Evolutionary conservation across 64 coral and sea anemone species (phyloP).

Genomic region (Exaiptasia diaphana): DNA sequence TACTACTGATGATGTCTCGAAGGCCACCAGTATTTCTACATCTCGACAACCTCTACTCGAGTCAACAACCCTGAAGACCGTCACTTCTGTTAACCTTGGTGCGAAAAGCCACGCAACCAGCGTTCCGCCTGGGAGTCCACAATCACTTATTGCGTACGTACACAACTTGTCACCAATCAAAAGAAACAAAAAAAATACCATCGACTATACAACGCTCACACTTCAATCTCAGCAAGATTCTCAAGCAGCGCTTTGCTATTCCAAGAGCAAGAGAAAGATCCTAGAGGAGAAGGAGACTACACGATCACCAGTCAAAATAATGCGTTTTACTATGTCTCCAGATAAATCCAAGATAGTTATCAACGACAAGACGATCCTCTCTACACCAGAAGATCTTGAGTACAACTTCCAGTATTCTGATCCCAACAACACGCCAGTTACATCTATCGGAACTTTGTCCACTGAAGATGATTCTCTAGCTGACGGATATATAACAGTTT

Average conservation of each 20-base stretch:
- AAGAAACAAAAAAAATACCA: constrained; percentile 41
- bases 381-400: not conserved
- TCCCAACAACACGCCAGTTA: not conserved
- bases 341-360: constrained; percentile 27
- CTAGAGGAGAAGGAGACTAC: constrained; percentile 18
- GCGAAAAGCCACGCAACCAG: not conserved
- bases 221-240: constrained; percentile 24
- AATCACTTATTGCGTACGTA: constrained; percentile 25
- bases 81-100: not conserved
- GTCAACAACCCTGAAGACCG: not conserved
- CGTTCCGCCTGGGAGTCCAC: not conserved
- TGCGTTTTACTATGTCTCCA: constrained; percentile 7
- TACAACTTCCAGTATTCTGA: not conserved
- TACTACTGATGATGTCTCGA: not conserved
- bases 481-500: not conserved
- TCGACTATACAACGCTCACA: constrained; percentile 27
- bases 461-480: not conserved
- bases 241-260: constrained; percentile 13
- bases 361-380: not conserved
- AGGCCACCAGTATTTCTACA: not conserved
- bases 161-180: constrained; percentile 28
- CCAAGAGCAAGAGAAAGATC: constrained; percentile 6
- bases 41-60: not conserved
- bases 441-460: not conserved
- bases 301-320: constrained; percentile 26